Percentiles rank a stretch among this genome's conserved stretches.
Conservation (phyloP, 2,888 invertebrate species). For the Tyria jacobaeae region DNA sequence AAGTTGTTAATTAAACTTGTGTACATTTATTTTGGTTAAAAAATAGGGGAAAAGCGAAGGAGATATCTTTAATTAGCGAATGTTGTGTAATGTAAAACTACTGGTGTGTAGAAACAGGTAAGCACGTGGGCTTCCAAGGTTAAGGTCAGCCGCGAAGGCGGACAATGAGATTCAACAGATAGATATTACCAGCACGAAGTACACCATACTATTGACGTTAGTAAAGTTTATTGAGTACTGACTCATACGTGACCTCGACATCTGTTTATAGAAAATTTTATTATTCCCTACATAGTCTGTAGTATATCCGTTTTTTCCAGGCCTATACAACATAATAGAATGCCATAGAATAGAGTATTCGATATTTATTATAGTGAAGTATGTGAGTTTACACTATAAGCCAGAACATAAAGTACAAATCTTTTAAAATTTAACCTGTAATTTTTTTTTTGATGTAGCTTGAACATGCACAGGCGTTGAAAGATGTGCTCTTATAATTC, state of each 20-base stretch:
- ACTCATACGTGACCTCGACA: constrained; percentile 36
- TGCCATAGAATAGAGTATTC: background rate
- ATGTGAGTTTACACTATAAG: no score
- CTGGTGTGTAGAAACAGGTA: constrained; percentile 43
- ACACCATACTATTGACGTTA: constrained; percentile 33
- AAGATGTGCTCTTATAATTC: no score
- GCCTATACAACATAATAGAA: background rate
- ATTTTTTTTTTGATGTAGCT: no score
- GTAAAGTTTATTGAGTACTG: constrained; percentile 34
- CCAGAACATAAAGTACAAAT: no score
- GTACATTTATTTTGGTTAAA: constrained; percentile 31
- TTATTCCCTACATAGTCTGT: constrained; percentile 11
- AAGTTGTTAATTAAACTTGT: constrained; percentile 43
- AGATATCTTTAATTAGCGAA: constrained; percentile 25
- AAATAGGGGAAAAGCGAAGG: background rate
- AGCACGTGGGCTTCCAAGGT: constrained; percentile 70
- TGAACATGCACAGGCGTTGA: no score
- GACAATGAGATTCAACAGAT: constrained; percentile 65
- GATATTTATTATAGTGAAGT: background rate
- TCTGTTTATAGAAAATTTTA: constrained; percentile 21
- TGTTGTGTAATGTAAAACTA: constrained; percentile 22
- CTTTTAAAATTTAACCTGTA: no score
- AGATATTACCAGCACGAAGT: constrained; percentile 45
- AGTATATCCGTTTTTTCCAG: constrained; percentile 4
- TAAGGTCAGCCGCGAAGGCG: constrained; percentile 59